A percentile compares a stretch with the other conserved stretches of the same genome.
These are phyloP conservation scores for Stegophylla sp. DNA, from an alignment of 2,888 invertebrate genomes.

Conservation along the genomic window DNA sequence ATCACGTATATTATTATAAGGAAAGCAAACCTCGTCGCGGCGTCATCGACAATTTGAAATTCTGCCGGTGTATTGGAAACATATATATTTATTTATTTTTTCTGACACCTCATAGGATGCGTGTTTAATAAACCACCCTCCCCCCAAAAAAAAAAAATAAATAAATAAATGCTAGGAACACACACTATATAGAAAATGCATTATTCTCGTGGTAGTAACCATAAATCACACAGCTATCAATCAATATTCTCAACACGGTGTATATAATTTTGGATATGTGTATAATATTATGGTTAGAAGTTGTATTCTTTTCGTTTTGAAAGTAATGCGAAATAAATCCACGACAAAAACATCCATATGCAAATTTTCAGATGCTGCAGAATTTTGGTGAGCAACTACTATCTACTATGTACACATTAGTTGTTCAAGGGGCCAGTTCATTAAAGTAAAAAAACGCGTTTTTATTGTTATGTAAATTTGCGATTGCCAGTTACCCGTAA, in stretches of 20 bases:
- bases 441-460: no score
- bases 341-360: neutral
- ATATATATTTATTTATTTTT: conserved; percentile 30
- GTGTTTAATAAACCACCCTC: conserved; percentile 35
- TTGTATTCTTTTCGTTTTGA: neutral
- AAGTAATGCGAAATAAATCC: neutral
- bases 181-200: neutral
- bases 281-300: no score
- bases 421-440: no score
- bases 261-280: neutral
- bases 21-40: neutral
- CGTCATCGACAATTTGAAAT: conserved; percentile 16
- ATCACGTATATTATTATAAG: conserved; percentile 12
- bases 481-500: no score
- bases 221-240: neutral
- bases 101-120: neutral
- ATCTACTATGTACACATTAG: no score
- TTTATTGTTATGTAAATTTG: no score
- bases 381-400: no score
- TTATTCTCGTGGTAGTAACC: neutral
- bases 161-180: no score
- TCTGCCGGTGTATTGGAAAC: conserved; percentile 24
- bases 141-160: neutral
- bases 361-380: conserved; percentile 22
- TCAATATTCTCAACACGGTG: conserved; percentile 25